A percentile compares a stretch with the other conserved stretches of the same genome.
phyloP scores from a whole-genome alignment of 2,113 vertebrate species.

The Arvicanthis niloticus region DNA sequence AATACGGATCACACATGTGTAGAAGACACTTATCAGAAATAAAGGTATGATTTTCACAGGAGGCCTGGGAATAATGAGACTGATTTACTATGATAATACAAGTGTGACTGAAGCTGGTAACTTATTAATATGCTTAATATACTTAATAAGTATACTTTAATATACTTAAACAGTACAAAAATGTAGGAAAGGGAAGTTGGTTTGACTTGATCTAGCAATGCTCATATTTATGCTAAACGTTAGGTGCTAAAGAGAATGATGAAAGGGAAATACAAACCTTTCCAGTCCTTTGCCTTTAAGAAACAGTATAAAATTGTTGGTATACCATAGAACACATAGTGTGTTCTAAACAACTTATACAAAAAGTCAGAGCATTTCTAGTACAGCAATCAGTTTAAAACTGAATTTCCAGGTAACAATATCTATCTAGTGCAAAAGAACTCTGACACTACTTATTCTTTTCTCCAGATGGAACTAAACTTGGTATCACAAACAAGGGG shows the following conservation, averaged over 20 bases:
- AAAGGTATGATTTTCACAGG: not conserved
- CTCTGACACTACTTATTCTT: not conserved
- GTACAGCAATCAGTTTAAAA: not conserved
- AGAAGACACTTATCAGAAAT: not conserved
- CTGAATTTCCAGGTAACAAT: not conserved
- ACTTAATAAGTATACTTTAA: too few species aligned
- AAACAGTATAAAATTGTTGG: not conserved
- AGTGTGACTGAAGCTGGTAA: constrained; percentile 38
- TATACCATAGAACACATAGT: not conserved
- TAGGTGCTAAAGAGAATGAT: not conserved
- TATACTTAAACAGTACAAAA: constrained; percentile 24
- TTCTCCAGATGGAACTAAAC: not conserved
- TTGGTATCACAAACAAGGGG: not conserved
- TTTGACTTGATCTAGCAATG: constrained; percentile 2
- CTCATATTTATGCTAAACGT: not conserved
- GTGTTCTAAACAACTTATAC: not conserved
- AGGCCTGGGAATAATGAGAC: constrained; percentile 47
- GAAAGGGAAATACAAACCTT: not conserved
- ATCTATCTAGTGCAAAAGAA: not conserved
- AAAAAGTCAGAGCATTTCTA: not conserved
- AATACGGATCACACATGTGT: not conserved
- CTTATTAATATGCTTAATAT: not conserved
- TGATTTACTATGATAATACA: not conserved
- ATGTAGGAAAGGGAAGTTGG: not conserved
- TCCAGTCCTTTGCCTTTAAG: not conserved